Percentiles rank a stretch among this genome's conserved stretches.
Evolutionary conservation across 2,888 invertebrate genomes (phyloP).

Genomic region (Omphaloscelis lunosa): DNA sequence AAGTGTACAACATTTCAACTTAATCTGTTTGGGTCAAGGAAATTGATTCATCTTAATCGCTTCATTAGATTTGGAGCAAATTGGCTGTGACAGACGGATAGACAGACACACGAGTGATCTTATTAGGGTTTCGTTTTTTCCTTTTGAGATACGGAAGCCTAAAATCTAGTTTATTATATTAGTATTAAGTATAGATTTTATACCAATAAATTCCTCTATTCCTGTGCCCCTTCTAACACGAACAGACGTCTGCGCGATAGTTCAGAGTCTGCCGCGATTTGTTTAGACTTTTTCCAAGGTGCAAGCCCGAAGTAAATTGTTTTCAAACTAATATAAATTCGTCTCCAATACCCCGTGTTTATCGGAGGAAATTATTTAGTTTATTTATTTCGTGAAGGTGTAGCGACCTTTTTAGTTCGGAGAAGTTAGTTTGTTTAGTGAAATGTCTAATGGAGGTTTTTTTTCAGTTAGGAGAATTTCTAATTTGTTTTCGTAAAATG

Average conservation of each 20-base stretch:
- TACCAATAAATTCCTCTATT: constrained; percentile 27
- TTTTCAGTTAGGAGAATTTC: not conserved
- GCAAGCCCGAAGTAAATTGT: constrained; percentile 76
- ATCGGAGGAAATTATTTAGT: constrained; percentile 68
- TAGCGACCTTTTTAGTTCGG: constrained; percentile 45
- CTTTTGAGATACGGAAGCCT: too few relatives aligned
- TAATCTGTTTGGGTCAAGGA: too few relatives aligned
- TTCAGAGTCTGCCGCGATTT: constrained; percentile 73
- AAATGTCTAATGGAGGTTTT: not conserved
- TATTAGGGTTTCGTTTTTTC: too few relatives aligned
- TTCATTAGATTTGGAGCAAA: too few relatives aligned
- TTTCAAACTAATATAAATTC: constrained; percentile 77
- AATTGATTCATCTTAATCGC: too few relatives aligned
- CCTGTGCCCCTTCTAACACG: constrained; percentile 54
- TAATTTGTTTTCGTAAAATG: constrained; percentile 12
- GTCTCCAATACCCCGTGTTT: constrained; percentile 69
- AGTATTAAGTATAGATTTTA: not conserved
- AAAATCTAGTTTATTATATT: too few relatives aligned
- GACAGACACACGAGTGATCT: too few relatives aligned
- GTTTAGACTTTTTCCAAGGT: constrained; percentile 78
- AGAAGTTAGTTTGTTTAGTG: constrained; percentile 28
- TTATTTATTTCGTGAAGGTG: constrained; percentile 51
- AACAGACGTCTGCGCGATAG: constrained; percentile 68
- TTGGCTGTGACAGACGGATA: too few relatives aligned
- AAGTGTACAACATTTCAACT: too few relatives aligned